A percentile compares a stretch with the other conserved stretches of the same genome.
Evolutionary conservation across 2,888 invertebrate species (phyloP).

Genomic region (Cephus pygmeus): DNA sequence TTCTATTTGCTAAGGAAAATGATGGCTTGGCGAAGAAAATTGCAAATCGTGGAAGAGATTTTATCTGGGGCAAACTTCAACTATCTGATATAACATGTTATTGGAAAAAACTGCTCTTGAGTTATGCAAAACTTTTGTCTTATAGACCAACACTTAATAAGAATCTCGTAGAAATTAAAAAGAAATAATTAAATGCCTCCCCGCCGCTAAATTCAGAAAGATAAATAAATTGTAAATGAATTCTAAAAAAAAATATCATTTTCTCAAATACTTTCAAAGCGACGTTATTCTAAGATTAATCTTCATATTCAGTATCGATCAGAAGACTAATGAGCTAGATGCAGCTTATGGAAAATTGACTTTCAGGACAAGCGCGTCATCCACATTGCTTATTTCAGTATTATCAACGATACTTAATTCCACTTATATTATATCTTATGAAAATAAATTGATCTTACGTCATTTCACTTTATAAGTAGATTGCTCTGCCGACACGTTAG

Average conservation of each 20-base stretch:
- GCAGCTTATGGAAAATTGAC: not conserved
- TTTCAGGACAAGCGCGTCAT: not conserved
- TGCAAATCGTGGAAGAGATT: conserved; percentile 83
- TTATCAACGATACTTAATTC: not conserved
- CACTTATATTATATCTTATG: not conserved
- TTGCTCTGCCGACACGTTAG: not conserved
- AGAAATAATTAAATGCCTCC: conserved; percentile 13
- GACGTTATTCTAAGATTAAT: not conserved
- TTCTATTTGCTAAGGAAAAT: conserved; percentile 81
- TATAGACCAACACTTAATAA: conserved; percentile 74
- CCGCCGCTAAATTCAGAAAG: not conserved
- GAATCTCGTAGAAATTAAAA: conserved; percentile 69
- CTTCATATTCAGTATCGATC: not conserved
- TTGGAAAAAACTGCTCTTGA: conserved; percentile 82
- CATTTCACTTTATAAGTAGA: not conserved
- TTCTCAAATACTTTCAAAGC: not conserved
- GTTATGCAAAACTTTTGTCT: conserved; percentile 79
- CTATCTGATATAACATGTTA: conserved; percentile 88
- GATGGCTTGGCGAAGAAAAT: conserved; percentile 81
- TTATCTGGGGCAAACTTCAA: conserved; percentile 85
- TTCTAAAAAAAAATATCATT: not conserved
- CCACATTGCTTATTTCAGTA: not conserved
- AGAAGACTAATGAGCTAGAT: not conserved
- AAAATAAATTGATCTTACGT: not conserved
- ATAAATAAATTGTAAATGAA: not conserved